Percentiles rank a stretch among this genome's conserved stretches.
Evolutionary conservation across 2,113 vertebrate genomes (phyloP).

Genomic region (Sylvietta virens): DNA sequence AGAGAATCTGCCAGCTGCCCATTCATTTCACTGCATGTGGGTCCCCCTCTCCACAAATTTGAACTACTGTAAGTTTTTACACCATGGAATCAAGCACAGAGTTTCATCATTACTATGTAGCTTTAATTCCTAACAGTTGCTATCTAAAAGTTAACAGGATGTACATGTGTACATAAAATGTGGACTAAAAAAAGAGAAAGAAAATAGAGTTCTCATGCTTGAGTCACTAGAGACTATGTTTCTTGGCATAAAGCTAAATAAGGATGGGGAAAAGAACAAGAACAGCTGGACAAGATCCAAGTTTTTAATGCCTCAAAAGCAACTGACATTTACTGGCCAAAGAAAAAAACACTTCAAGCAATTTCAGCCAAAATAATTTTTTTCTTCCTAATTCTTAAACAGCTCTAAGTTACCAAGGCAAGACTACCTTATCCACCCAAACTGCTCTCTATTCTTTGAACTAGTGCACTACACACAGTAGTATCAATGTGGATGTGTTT

Average conservation of each 20-base stretch:
- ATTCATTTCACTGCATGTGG: rapidly evolving
- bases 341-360: not conserved
- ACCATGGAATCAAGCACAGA: not conserved
- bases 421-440: not conserved
- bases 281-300: conserved; percentile 2
- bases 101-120: not conserved
- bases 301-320: not conserved
- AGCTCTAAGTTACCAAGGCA: not conserved
- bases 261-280: not conserved
- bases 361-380: conserved; percentile 1
- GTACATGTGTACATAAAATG: not conserved
- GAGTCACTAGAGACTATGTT: not conserved
- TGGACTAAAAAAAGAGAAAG: not conserved
- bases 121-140: not conserved
- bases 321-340: not conserved
- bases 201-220: not conserved
- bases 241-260: not conserved
- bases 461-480: rapidly evolving
- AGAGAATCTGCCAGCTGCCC: not conserved
- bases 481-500: not conserved
- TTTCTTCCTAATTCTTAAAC: not conserved
- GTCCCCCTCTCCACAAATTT: not conserved
- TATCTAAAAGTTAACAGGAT: not conserved
- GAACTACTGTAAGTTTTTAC: not conserved
- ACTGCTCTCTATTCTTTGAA: not conserved